phyloP scores from a whole-genome alignment of 2,113 vertebrate species.

The Bubalus kerabau region DNA sequence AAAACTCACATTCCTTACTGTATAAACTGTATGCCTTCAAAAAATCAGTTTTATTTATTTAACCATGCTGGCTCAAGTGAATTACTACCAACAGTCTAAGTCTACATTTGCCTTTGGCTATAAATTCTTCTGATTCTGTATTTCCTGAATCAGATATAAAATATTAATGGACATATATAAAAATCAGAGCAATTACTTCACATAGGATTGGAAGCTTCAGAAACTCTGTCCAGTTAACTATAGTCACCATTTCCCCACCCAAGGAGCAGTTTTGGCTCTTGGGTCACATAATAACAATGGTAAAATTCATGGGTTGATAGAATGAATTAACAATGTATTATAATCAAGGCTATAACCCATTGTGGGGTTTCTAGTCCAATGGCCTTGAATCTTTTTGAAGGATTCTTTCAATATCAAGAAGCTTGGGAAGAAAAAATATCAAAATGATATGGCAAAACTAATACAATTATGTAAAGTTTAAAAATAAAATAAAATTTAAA shows the following conservation, averaged over 20 bases:
- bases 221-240: background rate
- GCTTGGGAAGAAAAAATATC: background rate
- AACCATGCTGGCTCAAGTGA: background rate
- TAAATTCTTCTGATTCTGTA: background rate
- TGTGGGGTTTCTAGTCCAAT: background rate
- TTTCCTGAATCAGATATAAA: background rate
- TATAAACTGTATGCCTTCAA: background rate
- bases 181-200: background rate
- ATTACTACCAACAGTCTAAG: background rate
- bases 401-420: background rate
- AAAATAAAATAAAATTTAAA: too few species aligned
- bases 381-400: background rate
- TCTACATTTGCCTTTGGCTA: background rate
- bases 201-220: background rate
- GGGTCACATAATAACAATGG: background rate
- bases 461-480: too few species aligned
- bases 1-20: background rate
- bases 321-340: background rate
- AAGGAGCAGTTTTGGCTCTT: background rate
- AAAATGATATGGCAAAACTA: too few species aligned
- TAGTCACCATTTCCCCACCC: background rate
- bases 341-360: background rate
- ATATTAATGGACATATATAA: background rate
- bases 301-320: background rate
- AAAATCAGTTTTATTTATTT: conserved; percentile 3